Evolutionary conservation across 2,113 vertebrate genomes (phyloP).

Genomic region (Struthidea cinerea): DNA sequence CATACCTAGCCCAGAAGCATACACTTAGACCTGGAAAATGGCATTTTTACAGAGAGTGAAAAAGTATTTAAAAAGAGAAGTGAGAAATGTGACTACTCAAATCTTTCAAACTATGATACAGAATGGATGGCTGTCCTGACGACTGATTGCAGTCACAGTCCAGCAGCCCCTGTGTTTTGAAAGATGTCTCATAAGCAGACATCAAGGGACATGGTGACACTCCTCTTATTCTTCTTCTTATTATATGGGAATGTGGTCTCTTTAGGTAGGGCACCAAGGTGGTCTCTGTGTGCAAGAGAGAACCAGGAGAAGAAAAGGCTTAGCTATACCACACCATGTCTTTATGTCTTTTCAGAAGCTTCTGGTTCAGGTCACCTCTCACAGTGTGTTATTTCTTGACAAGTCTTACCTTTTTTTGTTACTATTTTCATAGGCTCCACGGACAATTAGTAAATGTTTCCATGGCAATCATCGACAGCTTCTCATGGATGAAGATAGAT

Average conservation of each 20-base stretch:
- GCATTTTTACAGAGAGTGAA: not conserved
- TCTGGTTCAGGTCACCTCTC: not conserved
- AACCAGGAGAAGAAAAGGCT: not conserved
- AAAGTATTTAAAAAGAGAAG: not conserved
- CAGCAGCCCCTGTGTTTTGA: not conserved
- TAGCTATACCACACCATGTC: not conserved
- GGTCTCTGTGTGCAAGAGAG: not conserved
- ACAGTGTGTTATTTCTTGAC: not conserved
- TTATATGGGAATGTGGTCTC: not conserved
- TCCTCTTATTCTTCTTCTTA: not conserved
- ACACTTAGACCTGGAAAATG: not conserved
- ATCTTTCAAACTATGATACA: not conserved
- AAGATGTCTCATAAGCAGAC: not conserved
- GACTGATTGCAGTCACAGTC: not conserved
- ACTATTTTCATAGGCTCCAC: slow-evolving; percentile 8
- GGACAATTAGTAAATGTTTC: slow-evolving; percentile 62
- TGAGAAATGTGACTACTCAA: not conserved
- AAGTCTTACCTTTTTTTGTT: slow-evolving; percentile 58
- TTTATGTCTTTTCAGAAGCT: not conserved
- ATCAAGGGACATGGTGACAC: not conserved
- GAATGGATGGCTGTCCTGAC: not conserved
- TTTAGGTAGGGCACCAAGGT: not conserved
- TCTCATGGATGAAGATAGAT: slow-evolving; percentile 20
- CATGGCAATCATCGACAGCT: not conserved
- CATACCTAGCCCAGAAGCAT: not conserved